Evolutionary conservation across 2,113 vertebrate species (phyloP), one percentile per base, ranked within the genome.

Genomic region (Zosterops japonicus): DNA sequence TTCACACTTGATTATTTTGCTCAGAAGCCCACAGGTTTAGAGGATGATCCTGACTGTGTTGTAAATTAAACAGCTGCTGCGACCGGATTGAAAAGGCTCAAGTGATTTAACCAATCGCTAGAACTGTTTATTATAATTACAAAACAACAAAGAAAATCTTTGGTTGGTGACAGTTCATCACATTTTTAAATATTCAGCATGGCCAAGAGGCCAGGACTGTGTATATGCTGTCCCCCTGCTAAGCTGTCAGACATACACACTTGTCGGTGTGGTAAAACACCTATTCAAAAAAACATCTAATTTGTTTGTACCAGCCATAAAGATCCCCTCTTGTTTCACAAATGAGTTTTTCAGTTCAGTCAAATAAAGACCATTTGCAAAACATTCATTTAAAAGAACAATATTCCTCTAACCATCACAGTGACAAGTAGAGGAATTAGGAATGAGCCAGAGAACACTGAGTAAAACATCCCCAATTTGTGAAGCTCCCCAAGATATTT

Each of bases 21-120:
- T 88, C 16, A 82, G 29, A 94, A 96, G 77, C 81, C 46, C 41
- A 39, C 1, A 8, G 39, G 41, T 85, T 56, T 72, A 86, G 59
- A 55, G 33, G 55, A 92, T 89, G 56, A 93, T 75, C 76, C 39
- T 47, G 55, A 68, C 59, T 68, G 86, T 67, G 75, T 28, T 77
- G 60, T 81, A 90, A 91, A 92, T 94, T 85, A 87, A 94, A 79
- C 78, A 95, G 81, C 87, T 94, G 67, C 70, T 89, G 87, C 5
- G 29, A 70, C 63, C 85, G 87, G 68, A 93, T 39, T 83, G 72
- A 93, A 95, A 89, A 50, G 20, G 57, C 83, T 55, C 81, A 39
- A 89, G 69, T 56, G 83, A 76, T 94, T 84, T 69, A 93, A 89
- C 36, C 61, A 89, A 33, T 46, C 49, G 59, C 74, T 85, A 85